Evolutionary conservation across 2,113 vertebrate species (phyloP).

Genomic region (Cacatua alba): DNA sequence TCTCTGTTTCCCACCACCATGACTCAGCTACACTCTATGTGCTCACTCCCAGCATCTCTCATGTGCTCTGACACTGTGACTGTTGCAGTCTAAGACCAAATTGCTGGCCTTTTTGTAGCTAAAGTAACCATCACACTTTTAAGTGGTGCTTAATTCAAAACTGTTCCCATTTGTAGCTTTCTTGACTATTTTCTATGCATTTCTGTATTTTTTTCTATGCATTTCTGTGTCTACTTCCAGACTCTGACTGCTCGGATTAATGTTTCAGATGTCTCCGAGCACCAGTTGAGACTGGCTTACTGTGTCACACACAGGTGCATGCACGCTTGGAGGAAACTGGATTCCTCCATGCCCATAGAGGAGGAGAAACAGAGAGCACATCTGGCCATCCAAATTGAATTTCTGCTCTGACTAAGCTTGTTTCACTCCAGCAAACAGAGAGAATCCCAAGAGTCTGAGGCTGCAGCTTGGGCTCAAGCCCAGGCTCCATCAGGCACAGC

Average conservation of each 20-base stretch:
- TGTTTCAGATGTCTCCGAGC: not conserved
- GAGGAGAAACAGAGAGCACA: not conserved
- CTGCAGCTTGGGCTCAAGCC: not conserved
- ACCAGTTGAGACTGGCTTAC: not conserved
- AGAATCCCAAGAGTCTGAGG: not conserved
- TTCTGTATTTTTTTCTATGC: not conserved
- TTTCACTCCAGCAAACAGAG: not conserved
- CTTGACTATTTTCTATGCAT: not conserved
- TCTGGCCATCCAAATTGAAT: not conserved
- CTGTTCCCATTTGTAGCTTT: not conserved
- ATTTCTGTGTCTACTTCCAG: not conserved
- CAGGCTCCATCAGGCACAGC: not conserved
- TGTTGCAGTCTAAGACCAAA: not conserved
- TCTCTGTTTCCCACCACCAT: not conserved
- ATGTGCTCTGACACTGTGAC: not conserved
- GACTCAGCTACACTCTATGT: not conserved
- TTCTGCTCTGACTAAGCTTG: not conserved
- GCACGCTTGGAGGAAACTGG: rapidly evolving
- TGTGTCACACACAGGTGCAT: rapidly evolving
- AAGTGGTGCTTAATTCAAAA: not conserved
- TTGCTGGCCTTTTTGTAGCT: not conserved
- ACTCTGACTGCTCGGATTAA: not conserved
- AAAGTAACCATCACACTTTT: not conserved
- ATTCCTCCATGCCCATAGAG: not conserved
- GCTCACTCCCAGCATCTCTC: not conserved